Conservation (phyloP, 2,888 invertebrate genomes). For the Volucella zonaria region DNA sequence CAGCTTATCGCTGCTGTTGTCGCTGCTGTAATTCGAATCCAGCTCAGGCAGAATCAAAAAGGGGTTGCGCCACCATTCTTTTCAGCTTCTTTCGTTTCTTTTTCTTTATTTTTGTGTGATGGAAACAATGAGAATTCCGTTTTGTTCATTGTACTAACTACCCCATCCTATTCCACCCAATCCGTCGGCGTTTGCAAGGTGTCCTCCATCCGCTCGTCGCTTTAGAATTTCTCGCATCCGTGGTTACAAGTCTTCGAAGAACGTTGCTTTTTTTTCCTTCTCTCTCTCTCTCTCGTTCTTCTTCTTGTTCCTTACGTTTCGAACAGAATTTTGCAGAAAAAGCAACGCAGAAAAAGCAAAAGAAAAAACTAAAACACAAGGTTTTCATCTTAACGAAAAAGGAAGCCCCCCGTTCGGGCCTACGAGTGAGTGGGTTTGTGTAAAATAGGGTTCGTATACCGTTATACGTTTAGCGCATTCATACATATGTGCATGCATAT, state of each 20-base stretch:
- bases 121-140: conserved; percentile 68
- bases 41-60: conserved; percentile 43
- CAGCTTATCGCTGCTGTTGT: conserved; percentile 1
- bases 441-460: conserved; percentile 6
- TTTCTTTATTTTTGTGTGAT: not conserved
- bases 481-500: not conserved
- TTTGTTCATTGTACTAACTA: conserved; percentile 41
- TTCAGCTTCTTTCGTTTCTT: conserved; percentile 32
- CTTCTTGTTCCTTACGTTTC: conserved; percentile 24
- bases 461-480: too few relatives aligned
- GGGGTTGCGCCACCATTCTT: conserved; percentile 46
- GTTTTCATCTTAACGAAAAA: conserved; percentile 43
- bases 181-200: not conserved
- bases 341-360: conserved; percentile 15
- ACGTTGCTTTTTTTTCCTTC: too few relatives aligned
- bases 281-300: not conserved
- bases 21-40: conserved; percentile 59
- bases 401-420: conserved; percentile 20
- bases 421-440: not conserved
- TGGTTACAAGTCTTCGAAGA: conserved; percentile 57
- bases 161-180: not conserved
- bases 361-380: conserved; percentile 22
- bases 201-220: conserved; percentile 18
- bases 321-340: conserved; percentile 23
- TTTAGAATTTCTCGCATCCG: conserved; percentile 68